Evolutionary conservation across 2,888 invertebrate species (phyloP).

Genomic region (Cantharis nigra): DNA sequence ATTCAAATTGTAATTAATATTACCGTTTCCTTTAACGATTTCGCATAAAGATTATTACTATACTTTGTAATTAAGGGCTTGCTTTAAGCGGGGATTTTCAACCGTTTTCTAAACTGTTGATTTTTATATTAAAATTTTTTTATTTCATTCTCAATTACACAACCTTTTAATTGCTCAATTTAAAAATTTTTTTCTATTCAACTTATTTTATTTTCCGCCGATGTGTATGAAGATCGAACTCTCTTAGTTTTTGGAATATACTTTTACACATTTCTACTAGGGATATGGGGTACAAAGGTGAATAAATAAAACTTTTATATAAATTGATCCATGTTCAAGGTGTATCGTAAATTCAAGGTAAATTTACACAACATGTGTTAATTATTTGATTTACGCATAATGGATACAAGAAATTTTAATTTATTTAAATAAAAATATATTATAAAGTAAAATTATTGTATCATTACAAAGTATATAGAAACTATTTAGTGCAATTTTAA

Average conservation of each 20-base stretch:
- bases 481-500: background rate
- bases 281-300: background rate
- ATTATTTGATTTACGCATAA: background rate
- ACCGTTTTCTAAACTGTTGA: background rate
- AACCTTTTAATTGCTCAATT: background rate
- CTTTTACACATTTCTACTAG: no score
- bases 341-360: background rate
- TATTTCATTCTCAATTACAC: background rate
- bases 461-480: background rate
- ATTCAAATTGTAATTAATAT: conserved; percentile 29
- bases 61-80: background rate
- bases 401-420: background rate
- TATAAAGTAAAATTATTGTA: background rate
- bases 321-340: background rate
- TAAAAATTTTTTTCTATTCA: no score
- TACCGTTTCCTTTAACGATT: conserved; percentile 21
- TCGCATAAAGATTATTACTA: background rate
- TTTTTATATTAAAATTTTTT: background rate
- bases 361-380: background rate
- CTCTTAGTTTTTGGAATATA: no score
- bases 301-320: background rate
- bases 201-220: no score
- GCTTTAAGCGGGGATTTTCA: background rate
- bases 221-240: no score
- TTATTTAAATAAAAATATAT: background rate